Conservation (phyloP, 2,113 vertebrate species). For the Procavia capensis region DNA sequence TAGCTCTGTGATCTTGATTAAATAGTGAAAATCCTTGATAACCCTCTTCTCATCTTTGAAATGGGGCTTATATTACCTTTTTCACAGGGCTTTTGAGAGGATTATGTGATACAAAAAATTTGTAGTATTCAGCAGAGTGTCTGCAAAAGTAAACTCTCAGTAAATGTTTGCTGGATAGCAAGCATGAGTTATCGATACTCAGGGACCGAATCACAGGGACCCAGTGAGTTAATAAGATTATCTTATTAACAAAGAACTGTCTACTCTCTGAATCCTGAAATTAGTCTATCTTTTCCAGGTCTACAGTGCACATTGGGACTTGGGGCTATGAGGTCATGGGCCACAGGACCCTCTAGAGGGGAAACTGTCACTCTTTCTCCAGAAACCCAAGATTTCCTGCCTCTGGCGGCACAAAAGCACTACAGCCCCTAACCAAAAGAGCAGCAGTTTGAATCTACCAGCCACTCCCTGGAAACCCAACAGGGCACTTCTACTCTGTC, state of each 20-base stretch:
- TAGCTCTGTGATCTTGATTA: not conserved
- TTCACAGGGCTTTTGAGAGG: not conserved
- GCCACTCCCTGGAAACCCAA: too few relatives aligned
- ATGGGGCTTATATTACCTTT: not conserved
- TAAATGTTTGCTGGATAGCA: not conserved
- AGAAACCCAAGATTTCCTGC: not conserved
- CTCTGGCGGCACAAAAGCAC: not conserved
- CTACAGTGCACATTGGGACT: not conserved
- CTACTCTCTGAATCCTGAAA: not conserved
- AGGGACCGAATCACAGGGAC: not conserved
- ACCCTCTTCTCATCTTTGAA: constrained; percentile 2
- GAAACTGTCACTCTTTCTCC: not conserved
- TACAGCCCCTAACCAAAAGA: too few relatives aligned
- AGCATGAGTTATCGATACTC: not conserved
- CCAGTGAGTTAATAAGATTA: not conserved
- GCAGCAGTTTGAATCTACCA: too few relatives aligned
- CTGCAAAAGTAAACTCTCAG: not conserved
- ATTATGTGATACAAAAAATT: not conserved
- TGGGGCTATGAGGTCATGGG: not conserved
- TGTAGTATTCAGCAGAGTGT: not conserved
- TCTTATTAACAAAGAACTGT: too few relatives aligned
- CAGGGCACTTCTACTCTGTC: too few relatives aligned
- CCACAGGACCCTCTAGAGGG: not conserved
- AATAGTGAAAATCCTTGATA: not conserved
- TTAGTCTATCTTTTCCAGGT: not conserved